A percentile compares a stretch with the other conserved stretches of the same genome.
These are phyloP conservation scores for Alouatta palliata DNA, from an alignment of 2,113 vertebrate species.

Conservation along the genomic window DNA sequence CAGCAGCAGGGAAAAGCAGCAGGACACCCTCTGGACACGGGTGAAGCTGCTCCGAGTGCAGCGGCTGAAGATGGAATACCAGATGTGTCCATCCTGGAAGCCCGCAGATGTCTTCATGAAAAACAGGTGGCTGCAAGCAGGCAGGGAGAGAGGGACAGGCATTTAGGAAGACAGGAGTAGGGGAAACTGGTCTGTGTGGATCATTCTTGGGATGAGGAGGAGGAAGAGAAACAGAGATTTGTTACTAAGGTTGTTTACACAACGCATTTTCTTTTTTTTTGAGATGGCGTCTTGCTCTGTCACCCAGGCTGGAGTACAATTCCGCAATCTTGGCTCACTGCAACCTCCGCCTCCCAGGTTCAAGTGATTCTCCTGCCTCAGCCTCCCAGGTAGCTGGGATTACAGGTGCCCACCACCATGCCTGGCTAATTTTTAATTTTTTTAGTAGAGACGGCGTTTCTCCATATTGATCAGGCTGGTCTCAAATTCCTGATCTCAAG, in stretches of 20 bases:
- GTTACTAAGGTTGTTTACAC: background rate
- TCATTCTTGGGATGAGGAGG: background rate
- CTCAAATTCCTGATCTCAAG: too few species aligned
- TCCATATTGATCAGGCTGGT: too few species aligned
- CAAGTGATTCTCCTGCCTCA: too few species aligned
- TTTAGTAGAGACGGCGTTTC: too few species aligned
- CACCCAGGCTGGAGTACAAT: too few species aligned
- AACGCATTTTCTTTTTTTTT: background rate
- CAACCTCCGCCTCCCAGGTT: too few species aligned
- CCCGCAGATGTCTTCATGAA: constrained; percentile 94
- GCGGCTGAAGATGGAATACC: constrained; percentile 94
- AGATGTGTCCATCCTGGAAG: constrained; percentile 94
- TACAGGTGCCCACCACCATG: too few species aligned
- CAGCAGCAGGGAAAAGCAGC: constrained; percentile 95
- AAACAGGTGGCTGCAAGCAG: constrained; percentile 91
- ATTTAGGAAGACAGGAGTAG: background rate
- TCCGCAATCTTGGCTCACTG: too few species aligned
- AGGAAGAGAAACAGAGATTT: background rate
- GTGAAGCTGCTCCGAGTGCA: constrained; percentile 93
- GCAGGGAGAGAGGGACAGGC: background rate
- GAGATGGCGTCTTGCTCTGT: too few species aligned
- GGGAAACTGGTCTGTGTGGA: background rate
- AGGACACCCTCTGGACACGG: constrained; percentile 93
- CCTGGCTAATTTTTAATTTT: too few species aligned
- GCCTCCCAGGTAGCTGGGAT: too few species aligned